phyloP scores from a whole-genome alignment of 2,113 vertebrate species.

The Ardeotis arabs region DNA sequence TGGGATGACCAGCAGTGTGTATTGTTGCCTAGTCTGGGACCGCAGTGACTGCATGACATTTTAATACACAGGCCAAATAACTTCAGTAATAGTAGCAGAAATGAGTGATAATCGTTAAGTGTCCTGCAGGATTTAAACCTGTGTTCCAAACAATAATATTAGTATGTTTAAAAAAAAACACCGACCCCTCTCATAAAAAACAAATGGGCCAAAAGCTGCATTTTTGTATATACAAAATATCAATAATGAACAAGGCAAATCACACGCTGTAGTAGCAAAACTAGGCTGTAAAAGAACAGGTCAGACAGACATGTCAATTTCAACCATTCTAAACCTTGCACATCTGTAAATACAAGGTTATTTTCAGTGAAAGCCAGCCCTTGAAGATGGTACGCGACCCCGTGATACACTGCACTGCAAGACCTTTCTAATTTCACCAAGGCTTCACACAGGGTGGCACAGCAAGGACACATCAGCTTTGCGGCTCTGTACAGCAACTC shows the following conservation, averaged over 20 bases:
- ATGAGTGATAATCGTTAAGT: background rate
- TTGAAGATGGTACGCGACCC: background rate
- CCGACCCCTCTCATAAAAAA: background rate
- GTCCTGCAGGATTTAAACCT: background rate
- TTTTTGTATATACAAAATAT: background rate
- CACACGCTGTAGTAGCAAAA: background rate
- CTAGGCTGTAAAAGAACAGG: background rate
- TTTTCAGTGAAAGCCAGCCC: background rate
- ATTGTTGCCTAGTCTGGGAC: background rate
- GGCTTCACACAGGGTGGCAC: background rate
- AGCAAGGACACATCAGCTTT: background rate
- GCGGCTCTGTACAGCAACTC: background rate
- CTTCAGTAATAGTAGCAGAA: background rate
- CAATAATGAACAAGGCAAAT: background rate
- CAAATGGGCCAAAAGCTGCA: background rate
- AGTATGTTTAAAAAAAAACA: too few species aligned
- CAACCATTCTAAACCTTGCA: background rate
- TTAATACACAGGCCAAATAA: background rate
- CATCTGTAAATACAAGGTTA: background rate
- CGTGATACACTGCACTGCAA: fast-evolving
- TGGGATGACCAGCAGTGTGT: fast-evolving
- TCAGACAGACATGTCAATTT: fast-evolving
- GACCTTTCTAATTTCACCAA: background rate
- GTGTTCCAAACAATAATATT: background rate
- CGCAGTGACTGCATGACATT: background rate